A percentile compares a stretch with the other conserved stretches of the same genome.
These are phyloP conservation scores for Myotis myotis DNA, from an alignment of 2,797 vertebrate genomes.

Conservation along the genomic window DNA sequence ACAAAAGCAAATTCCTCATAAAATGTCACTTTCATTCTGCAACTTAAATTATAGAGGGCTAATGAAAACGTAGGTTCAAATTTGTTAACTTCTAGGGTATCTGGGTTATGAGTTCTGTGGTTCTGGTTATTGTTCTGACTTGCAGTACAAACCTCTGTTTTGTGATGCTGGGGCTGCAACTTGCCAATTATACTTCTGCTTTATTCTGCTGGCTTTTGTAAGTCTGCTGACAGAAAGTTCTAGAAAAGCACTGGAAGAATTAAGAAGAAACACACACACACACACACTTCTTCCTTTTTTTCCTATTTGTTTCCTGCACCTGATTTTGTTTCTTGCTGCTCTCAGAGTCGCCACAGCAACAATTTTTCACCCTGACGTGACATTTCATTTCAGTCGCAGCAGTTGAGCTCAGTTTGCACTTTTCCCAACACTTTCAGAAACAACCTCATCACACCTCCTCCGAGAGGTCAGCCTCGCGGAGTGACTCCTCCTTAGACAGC, in stretches of 20 bases:
- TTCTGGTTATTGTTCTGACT: background rate
- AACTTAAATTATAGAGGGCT: background rate
- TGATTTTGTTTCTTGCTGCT: background rate
- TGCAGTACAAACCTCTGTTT: background rate
- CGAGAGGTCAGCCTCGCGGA: background rate
- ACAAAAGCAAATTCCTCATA: conserved; percentile 17
- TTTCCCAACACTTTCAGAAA: conserved; percentile 15
- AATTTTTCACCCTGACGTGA: background rate
- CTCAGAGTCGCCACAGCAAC: background rate
- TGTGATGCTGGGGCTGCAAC: background rate
- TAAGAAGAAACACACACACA: background rate
- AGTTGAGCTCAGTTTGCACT: conserved; percentile 11
- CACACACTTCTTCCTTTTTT: background rate
- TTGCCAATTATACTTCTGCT: background rate
- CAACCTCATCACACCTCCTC: background rate
- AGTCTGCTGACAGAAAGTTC: background rate
- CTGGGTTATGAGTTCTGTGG: background rate
- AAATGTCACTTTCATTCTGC: background rate
- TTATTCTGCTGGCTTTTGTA: background rate
- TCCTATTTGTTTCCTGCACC: background rate
- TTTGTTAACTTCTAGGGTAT: background rate
- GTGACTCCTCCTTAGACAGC: background rate
- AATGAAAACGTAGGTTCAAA: background rate
- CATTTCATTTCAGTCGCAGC: conserved; percentile 19
- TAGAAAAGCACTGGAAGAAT: background rate